Base-by-base conservation (phyloP, 2,797 vertebrate genomes). In the Toxotes lorentzi region DNA sequence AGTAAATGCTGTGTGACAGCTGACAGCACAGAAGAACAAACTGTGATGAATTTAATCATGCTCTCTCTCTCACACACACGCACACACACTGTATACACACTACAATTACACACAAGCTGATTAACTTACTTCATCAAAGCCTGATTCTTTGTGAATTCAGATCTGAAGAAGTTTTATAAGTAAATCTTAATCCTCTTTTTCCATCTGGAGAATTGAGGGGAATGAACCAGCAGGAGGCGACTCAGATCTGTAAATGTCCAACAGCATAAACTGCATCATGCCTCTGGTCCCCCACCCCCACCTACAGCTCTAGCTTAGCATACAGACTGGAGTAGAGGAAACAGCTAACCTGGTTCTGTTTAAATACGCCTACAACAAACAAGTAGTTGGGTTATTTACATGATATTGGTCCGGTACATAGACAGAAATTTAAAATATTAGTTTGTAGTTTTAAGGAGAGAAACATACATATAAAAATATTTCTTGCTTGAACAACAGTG, bases 1-100 rank as follows among this genome's bases (percentile, higher is more conserved):
- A 61, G 12, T 57, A 61, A 58, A 41, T 53, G 32, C 48, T 30
- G 16, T 51, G 47, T 58, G 41, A 21, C 41, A 32, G 27, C 67
- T 58, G 67, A 34, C 19, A n/a, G 53, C 13, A 70, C 32, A 48
- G 38, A 11, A 11, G 41, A 48, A 17, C 32, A 38, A 21, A 21
- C 11, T 27, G 24, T n/a, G 65, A 68, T 27, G n/a, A 50, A 40
- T 60, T 58, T 12, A 34, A 34, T 27, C 21, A 45, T 23, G 5
- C 21, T 19, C 41, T n/a, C 21, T 8, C 2, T 11, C 51, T 30
- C 23, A 61, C 30, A 70, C 54, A 72, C 23, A 64, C 21, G 32
- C 11, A 30, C 23, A 16, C 1, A 27, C 14, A 12, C 34, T 35
- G 34, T 23, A 69, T 23, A 47, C 48, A 43, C 35, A 62, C 47